Evolutionary conservation across 1,140 invertebrate genomes (phyloP).

Genomic region (Drosophila littoralis): DNA sequence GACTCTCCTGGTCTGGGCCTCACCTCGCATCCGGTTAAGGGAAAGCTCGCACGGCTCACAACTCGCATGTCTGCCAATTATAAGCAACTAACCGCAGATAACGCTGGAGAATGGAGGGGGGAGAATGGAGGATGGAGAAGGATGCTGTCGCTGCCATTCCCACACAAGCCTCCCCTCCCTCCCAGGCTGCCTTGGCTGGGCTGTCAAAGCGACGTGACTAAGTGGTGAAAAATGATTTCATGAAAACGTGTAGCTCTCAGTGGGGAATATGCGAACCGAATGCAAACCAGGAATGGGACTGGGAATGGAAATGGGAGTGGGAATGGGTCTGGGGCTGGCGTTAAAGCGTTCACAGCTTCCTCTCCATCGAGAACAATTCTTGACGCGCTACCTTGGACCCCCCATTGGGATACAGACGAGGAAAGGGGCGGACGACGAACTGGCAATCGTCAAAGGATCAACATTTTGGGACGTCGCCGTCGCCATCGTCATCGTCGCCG

Average conservation of each 20-base stretch:
- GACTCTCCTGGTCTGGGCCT: neutral
- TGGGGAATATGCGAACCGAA: slow-evolving; percentile 67
- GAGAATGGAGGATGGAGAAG: slow-evolving; percentile 19
- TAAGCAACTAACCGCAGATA: slow-evolving; percentile 82
- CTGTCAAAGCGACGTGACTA: slow-evolving; percentile 82
- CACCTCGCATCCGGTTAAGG: slow-evolving; percentile 44
- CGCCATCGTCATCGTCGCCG: slow-evolving; percentile 42
- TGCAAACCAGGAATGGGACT: slow-evolving; percentile 46
- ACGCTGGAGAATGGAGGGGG: slow-evolving; percentile 38
- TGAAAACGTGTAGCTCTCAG: slow-evolving; percentile 76
- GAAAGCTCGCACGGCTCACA: slow-evolving; percentile 44
- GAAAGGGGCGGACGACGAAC: neutral
- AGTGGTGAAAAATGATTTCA: slow-evolving; percentile 82
- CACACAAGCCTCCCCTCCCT: slow-evolving; percentile 20
- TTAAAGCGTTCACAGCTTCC: slow-evolving; percentile 56
- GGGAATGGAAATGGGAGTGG: slow-evolving; percentile 1
- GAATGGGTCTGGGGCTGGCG: slow-evolving; percentile 8
- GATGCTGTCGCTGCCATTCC: slow-evolving; percentile 63
- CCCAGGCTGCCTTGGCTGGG: slow-evolving; percentile 37
- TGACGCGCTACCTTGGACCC: slow-evolving; percentile 43
- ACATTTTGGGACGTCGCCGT: slow-evolving; percentile 52
- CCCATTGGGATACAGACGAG: neutral
- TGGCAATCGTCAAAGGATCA: slow-evolving; percentile 80
- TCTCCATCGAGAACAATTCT: slow-evolving; percentile 39
- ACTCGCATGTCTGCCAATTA: slow-evolving; percentile 80